Evolutionary conservation across 2,113 vertebrate species (phyloP), one percentile per base, ranked within the genome.

Genomic region (Canis aureus): DNA sequence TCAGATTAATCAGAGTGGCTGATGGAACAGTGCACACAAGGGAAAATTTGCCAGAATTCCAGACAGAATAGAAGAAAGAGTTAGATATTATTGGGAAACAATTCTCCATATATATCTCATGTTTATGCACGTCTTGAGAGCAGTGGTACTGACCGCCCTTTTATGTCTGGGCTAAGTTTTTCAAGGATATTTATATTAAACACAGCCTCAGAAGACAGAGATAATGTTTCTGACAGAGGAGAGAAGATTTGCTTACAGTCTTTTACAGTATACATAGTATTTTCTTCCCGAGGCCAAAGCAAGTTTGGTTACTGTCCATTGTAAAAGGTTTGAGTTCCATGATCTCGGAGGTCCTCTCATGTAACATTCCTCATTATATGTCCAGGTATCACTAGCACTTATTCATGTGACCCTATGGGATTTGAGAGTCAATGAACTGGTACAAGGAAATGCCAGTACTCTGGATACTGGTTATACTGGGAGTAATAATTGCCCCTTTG

Each of bases 1-100:
- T 83, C 67, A 83, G 74, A 95, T 96, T 94, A 85, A 89, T 87
- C 60, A 43, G 22, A 92, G 7, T 79, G 11, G 22, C 62, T 94
- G 64, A 90, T 73, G 62, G 67, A 82, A 71, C 29, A 79, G 11
- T 57, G n/a, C 59, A 66, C 51, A 84, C 32, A 20, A 32, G 25
- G 62, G 55, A 78, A 85, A 81, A 51, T 67, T 96, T 89, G 9
- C 43, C 73, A 85, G 64, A 93, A 80, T 12, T 17, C 12, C 57
- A 80, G 51, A 74, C 10, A 83, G 20, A 19, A 8, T 51, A 66
- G 17, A 88, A 85, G 91, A 38, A 43, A 86, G 20, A 25, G 3
- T 80, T 64, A 81, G 49, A 69, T 80, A 81, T 74, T 90, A 1
- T 66, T 90, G 5, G 7, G 16, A 76, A n/a, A 76, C 13, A 80